Conservation (phyloP, 2,888 invertebrate species). For the Lasioglossum morio region DNA sequence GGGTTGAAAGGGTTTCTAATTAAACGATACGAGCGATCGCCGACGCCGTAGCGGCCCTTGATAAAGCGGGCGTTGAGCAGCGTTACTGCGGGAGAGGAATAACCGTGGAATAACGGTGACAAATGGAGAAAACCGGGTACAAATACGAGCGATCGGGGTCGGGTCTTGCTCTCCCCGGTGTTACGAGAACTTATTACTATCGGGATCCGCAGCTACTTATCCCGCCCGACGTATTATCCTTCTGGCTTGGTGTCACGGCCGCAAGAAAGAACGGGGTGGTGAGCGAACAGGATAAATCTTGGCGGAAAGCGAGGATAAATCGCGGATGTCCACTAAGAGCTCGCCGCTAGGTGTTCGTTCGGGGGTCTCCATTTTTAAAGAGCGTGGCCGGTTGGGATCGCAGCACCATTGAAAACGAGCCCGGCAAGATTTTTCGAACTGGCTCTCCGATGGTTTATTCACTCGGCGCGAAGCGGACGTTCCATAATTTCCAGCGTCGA, state of each 20-base stretch:
- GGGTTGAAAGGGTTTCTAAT: conserved; percentile 47
- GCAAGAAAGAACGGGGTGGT: not conserved
- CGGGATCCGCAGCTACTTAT: conserved; percentile 55
- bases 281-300: conserved; percentile 18
- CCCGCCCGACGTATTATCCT: conserved; percentile 52
- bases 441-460: not conserved
- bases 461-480: conserved; percentile 15
- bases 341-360: not conserved
- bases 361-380: conserved; percentile 7
- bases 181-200: conserved; percentile 62
- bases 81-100: not conserved
- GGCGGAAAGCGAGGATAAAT: conserved; percentile 51
- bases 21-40: conserved; percentile 44
- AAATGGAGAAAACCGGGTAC: conserved; percentile 29
- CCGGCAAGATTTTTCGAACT: not conserved
- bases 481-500: conserved; percentile 47
- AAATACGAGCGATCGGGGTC: conserved; percentile 36
- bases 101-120: not conserved
- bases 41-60: not conserved
- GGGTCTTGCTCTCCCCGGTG: conserved; percentile 1
- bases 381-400: not conserved
- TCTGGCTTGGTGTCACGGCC: conserved; percentile 21
- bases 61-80: conserved; percentile 16
- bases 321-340: conserved; percentile 39
- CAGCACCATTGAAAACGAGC: not conserved